Evolutionary conservation across 1,140 invertebrate genomes (phyloP).

Genomic region (Anoplolepis gracilipes): DNA sequence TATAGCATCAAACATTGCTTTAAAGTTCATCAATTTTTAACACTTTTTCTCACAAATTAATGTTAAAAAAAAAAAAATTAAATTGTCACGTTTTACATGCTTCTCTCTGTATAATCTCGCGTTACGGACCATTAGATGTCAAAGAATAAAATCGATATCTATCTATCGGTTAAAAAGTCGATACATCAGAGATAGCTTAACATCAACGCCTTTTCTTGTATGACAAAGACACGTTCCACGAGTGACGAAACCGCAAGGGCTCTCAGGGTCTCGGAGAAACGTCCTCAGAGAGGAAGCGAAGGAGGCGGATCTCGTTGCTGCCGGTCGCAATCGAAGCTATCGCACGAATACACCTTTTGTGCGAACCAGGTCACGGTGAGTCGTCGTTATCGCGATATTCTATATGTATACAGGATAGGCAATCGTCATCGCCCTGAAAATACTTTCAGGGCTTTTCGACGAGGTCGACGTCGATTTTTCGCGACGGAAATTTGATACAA

Average conservation of each 20-base stretch:
- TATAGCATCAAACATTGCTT: background rate
- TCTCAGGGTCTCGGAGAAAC: constrained; percentile 26
- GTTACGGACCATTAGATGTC: constrained; percentile 26
- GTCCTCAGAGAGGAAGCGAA: constrained; percentile 23
- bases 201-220: constrained; percentile 30
- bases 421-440: constrained; percentile 16
- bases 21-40: constrained; percentile 8
- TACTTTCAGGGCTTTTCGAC: constrained; percentile 27
- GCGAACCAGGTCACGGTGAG: constrained; percentile 49
- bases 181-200: constrained; percentile 32
- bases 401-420: background rate
- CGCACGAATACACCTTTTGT: constrained; percentile 50
- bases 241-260: constrained; percentile 24
- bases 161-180: constrained; percentile 24
- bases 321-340: constrained; percentile 45
- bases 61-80: constrained; percentile 1
- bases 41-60: background rate
- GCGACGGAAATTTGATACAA: constrained; percentile 44
- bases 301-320: background rate
- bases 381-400: constrained; percentile 46
- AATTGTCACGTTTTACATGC: background rate
- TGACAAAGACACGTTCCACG: constrained; percentile 53
- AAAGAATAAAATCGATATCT: constrained; percentile 27
- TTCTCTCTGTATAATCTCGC: background rate
- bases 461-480: constrained; percentile 23